Base-by-base conservation (phyloP, 2,113 vertebrate genomes). In the Barnardius zonarius region DNA sequence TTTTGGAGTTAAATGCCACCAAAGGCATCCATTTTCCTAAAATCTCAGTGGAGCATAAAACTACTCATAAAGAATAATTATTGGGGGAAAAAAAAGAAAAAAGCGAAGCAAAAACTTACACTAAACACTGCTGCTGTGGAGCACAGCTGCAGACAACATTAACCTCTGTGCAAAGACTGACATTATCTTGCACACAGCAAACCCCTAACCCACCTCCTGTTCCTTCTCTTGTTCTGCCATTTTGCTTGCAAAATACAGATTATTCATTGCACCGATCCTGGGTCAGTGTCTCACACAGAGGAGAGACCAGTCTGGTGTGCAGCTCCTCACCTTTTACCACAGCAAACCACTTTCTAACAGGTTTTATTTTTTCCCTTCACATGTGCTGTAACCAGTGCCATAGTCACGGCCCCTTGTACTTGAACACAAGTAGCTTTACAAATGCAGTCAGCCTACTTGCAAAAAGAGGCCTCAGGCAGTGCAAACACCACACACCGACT, bases 401-500 rank as follows among this genome's bases (percentile, higher is more conserved):
- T 28, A 17, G 69, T 48, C 18, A 1, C 9, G 44, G 88, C 37
- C 66, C 48, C 79, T 67, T 15, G 33, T 23, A 68, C 88, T 52
- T 0, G 67, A 95, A 66, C 74, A 84, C 62, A 16, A 91, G 86
- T 7, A 82, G 88, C 31, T 48, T 66, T 83, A 82, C 1, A 17
- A 77, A 86, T 70, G 88, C 59, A 73, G 28, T 76, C 91, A 87
- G 96, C 81, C 62, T 52, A 16, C 88, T 94, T 63, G 86, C 95
- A 85, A 89, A 92, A 70, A 86, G 86, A 86, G 62, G 86, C 92
- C 92, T 54, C 86, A 75, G 92, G 93, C 92, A 95, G 30, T 78
- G 83, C 95, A 87, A 92, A 86, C 92, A 86, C 88, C 91, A 87
- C 77, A 63, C 88, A 94, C 10, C 10, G 7, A 31, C 86, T 96